Base-by-base conservation (phyloP, 2,888 invertebrate species). In the Temnothorax rugatulus region DNA sequence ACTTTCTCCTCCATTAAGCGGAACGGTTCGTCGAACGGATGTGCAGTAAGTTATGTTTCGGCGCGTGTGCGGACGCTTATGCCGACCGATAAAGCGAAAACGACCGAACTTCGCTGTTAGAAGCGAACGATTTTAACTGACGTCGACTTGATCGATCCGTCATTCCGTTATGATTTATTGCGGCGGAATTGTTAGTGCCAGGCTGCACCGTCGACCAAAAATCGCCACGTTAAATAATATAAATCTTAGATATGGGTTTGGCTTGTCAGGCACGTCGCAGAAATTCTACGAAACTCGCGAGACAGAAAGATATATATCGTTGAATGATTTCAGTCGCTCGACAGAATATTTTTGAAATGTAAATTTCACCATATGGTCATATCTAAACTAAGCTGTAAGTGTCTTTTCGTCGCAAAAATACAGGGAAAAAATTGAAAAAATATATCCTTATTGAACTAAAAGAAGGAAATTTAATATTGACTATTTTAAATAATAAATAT, bases 1-100 rank as follows among this genome's bases (percentile, higher is more conserved):
- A 69, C 71, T 71, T 82, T 82, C 74, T 66, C 64, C 73, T 71
- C 66, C 57, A 81, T 81, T 71, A 84, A 84, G 73, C 66, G 57
- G 59, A 79, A 79, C 59, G 59, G 38, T 57, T 77, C 13, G 44
- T 7, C 41, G 38, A 61, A 61, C 50, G 74, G 34, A 73, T 61
- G 47, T 73, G 47, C 74, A 75, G 38, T 68, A 41, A 71, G 38
- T 71, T 81, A 69, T 61, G 54, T 75, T 64, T 82, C 44, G 69
- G 11, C 74, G 54, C 38, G 57, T 21, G 2, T 41, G 52, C 29
- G 59, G 21, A 75, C 75, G 63, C 54, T 82, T 69, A 63, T 54
- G 15, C 29, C 25, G 21, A 7, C 29, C 82, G 64, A 82, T 82
- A 75, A 75, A 50, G n/a, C 47, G 41, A 63, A 50, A 75, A 64